Base-by-base conservation (phyloP, 2,797 vertebrate species). In the Pachyuromys duprasi region DNA sequence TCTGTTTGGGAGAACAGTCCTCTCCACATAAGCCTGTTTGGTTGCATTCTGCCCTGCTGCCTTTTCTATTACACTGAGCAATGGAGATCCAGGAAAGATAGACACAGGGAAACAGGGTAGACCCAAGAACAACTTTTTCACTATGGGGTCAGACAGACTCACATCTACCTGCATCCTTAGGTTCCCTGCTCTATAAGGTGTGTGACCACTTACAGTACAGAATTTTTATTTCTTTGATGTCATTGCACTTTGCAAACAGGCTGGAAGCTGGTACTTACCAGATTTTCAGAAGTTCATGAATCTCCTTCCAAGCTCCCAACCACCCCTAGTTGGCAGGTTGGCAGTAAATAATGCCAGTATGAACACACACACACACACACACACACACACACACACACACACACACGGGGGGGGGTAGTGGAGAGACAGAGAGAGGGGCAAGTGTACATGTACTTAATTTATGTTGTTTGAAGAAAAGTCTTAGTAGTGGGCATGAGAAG, bases 391-490 rank as follows among this genome's bases (percentile, higher is more conserved):
- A 79, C 76, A 53, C 75, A 55, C 49, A 76, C 75, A 78, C 75
- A 42, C 72, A 12, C 13, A 69, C 31, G 1, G 20, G 45, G 60
- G 8, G 33, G 8, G 67, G 3, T 0, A n/a, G n/a, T n/a, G n/a
- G n/a, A n/a, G 39, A 45, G 3, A 39, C 2, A 76, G 74, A 42
- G 31, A 3, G 9, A 13, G 49, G 26, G 49, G 18, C 33, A 80
- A 0, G 24, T n/a, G 62, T 12, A 60, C 24, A 97, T 90, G 95
- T 82, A 96, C 92, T 96, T 96, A 81, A 78, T 94, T 97, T 97
- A 93, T 95, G 96, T 98, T 97, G 94, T 95, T 94, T 96, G 86
- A 94, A 97, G 93, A 97, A 98, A 98, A 98, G 95, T 96, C 86
- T 95, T 97, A 97, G 94, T 95, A 96, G 95, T 97, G 87, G 88